Percentiles rank a stretch among this genome's conserved stretches.
Conservation (phyloP, 2,888 invertebrate genomes). For the Ganaspis brasiliensis region DNA sequence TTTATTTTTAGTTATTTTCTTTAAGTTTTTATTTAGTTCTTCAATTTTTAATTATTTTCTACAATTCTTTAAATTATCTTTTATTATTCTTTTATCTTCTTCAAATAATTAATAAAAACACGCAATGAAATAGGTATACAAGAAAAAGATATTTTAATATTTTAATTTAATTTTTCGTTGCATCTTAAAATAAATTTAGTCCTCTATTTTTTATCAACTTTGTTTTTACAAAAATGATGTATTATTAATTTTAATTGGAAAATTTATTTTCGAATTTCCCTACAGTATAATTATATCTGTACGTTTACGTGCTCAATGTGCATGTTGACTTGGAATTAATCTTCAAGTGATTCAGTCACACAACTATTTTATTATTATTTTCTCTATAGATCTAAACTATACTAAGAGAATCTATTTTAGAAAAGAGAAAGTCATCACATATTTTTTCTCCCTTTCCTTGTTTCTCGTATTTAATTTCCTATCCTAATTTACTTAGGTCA, state of each 20-base stretch:
- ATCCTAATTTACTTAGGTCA: neutral
- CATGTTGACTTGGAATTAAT: neutral
- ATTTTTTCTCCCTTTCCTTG: neutral
- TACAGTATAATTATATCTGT: neutral
- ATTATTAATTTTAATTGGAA: slow-evolving; percentile 4
- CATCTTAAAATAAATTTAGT: neutral
- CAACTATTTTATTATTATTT: neutral
- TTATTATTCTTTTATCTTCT: too few species aligned
- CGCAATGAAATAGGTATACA: too few species aligned
- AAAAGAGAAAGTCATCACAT: slow-evolving; percentile 4
- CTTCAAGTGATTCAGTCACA: slow-evolving; percentile 3
- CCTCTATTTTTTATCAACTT: neutral
- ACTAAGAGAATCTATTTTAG: slow-evolving; percentile 5
- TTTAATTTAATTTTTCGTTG: too few species aligned
- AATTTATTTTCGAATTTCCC: slow-evolving; percentile 10
- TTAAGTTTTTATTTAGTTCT: too few species aligned
- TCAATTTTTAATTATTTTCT: too few species aligned
- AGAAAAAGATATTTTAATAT: too few species aligned
- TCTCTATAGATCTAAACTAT: neutral
- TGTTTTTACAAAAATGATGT: neutral
- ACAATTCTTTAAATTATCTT: too few species aligned
- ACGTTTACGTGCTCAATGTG: neutral
- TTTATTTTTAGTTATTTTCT: too few species aligned
- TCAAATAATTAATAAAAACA: too few species aligned
- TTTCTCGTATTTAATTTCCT: neutral